These are phyloP conservation scores for Papilio helenus DNA, from an alignment of 1,140 invertebrate genomes.

Conservation along the genomic window DNA sequence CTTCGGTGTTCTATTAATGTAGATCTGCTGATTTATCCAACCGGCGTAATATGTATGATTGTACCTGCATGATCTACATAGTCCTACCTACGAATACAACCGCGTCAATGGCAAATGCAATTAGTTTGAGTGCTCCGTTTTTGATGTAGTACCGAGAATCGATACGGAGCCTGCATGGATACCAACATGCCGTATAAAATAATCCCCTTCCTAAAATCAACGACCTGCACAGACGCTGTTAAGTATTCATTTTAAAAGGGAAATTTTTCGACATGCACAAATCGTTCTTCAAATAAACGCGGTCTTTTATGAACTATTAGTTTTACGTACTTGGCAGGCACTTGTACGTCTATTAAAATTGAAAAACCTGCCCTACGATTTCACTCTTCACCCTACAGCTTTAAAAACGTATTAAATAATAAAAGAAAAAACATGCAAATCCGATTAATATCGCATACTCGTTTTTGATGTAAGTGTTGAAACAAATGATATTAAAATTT, in stretches of 20 bases:
- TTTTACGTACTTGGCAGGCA: neutral
- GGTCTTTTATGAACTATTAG: neutral
- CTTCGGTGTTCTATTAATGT: constrained; percentile 30
- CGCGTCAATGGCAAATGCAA: constrained; percentile 78
- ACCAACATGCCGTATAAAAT: constrained; percentile 63
- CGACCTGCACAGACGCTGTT: constrained; percentile 26
- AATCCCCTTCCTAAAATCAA: constrained; percentile 49
- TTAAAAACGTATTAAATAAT: neutral
- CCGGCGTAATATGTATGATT: neutral
- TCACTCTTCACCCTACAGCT: neutral
- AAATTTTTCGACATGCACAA: neutral
- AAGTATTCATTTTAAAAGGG: constrained; percentile 26
- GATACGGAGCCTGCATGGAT: constrained; percentile 52
- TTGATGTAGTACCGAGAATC: constrained; percentile 74
- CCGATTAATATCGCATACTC: neutral
- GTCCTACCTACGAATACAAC: constrained; percentile 57
- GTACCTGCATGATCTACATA: constrained; percentile 36
- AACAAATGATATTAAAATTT: too few species aligned
- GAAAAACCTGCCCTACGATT: neutral
- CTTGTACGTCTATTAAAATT: neutral
- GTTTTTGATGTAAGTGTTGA: too few species aligned
- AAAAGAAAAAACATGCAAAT: neutral
- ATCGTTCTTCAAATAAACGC: neutral
- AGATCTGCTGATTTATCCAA: constrained; percentile 7
- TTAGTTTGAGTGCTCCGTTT: constrained; percentile 81